Evolutionary conservation across 64 coral and sea anemone genomes (phyloP).

Genomic region (Acropora tenuis): DNA sequence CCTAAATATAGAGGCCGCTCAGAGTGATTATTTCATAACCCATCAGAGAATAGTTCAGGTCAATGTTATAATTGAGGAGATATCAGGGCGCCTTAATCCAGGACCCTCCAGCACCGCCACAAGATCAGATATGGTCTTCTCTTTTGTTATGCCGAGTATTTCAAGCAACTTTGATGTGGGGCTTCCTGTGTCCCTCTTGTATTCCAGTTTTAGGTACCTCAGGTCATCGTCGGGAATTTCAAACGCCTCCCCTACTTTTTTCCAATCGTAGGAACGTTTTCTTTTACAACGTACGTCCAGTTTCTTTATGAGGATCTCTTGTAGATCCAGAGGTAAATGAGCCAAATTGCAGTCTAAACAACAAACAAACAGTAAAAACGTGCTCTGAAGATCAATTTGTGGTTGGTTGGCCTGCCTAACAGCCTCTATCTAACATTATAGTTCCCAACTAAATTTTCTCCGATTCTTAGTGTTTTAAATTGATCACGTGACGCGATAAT

Average conservation of each 20-base stretch:
- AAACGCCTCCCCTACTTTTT: slow-evolving; percentile 24
- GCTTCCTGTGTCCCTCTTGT: slow-evolving; percentile 27
- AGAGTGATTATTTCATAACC: no score
- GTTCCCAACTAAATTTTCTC: no score
- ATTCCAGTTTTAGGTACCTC: slow-evolving; percentile 20
- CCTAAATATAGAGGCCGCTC: no score
- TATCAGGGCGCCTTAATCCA: not conserved
- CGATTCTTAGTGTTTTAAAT: no score
- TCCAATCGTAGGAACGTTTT: slow-evolving; percentile 15
- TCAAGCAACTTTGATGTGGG: slow-evolving; percentile 3
- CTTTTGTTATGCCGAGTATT: not conserved
- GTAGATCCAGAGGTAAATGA: slow-evolving; percentile 1
- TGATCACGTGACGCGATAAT: no score
- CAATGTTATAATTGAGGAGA: not conserved
- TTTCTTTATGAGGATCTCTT: not conserved
- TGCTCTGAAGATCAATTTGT: no score
- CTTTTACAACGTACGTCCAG: not conserved
- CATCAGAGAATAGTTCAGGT: not conserved
- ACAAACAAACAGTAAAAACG: not conserved
- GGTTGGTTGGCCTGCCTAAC: no score
- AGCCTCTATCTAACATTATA: no score
- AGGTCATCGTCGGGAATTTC: not conserved
- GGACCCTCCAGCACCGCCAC: not conserved
- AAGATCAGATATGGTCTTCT: not conserved
- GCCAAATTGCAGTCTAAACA: not conserved